phyloP scores from a whole-genome alignment of 2,888 invertebrate species.

The Chamaedrilus cognettii region DNA sequence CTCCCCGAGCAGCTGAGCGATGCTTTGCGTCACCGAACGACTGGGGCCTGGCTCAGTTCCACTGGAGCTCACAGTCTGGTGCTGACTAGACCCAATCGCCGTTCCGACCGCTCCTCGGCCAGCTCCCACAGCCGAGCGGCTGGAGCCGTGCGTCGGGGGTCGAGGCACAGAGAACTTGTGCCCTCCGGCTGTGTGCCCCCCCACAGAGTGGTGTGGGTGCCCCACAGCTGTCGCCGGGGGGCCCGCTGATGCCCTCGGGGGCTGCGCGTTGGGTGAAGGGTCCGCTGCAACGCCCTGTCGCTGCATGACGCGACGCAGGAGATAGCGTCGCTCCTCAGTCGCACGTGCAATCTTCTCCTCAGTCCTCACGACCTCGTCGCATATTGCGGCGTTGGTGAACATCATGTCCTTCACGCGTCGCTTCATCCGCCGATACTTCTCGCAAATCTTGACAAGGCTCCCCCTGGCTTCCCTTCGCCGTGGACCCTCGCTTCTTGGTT shows the following conservation, averaged over 20 bases:
- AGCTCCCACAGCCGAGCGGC: no score
- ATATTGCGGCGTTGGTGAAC: conserved; percentile 65
- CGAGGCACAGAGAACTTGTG: no score
- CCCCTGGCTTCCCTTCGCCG: conserved; percentile 47
- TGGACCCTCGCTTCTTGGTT: not conserved
- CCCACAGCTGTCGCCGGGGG: no score
- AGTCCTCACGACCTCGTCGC: conserved; percentile 83
- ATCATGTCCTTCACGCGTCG: conserved; percentile 57
- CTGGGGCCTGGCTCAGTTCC: not conserved
- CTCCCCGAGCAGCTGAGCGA: conserved; percentile 29
- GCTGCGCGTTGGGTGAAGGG: no score
- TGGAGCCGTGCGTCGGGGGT: no score
- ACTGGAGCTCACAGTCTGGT: conserved; percentile 5
- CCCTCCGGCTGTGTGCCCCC: no score
- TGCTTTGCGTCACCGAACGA: conserved; percentile 21
- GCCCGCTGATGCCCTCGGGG: no score
- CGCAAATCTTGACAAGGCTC: no score
- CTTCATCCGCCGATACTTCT: conserved; percentile 56
- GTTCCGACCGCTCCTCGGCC: no score
- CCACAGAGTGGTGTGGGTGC: no score
- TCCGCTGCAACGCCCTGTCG: no score
- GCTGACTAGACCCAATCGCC: no score
- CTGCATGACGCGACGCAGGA: not conserved
- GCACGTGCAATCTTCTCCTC: conserved; percentile 79
- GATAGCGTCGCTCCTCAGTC: conserved; percentile 74